phyloP scores from a whole-genome alignment of 2,797 vertebrate species.

The Danio choprae region DNA sequence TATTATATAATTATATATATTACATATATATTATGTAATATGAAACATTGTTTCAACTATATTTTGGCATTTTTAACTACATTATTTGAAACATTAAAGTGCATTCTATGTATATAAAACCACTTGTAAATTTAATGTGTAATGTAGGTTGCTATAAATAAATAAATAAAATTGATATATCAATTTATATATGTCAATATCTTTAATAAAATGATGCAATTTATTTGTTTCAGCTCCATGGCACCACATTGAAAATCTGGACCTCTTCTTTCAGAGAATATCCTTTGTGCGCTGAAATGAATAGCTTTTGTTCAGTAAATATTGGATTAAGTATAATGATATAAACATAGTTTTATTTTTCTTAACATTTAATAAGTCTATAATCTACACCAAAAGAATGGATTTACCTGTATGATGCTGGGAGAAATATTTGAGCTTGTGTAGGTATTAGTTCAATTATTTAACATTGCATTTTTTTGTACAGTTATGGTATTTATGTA shows the following conservation, averaged over 20 bases:
- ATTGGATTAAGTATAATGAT: neutral
- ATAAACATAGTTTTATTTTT: conserved; percentile 57
- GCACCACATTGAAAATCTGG: conserved; percentile 99
- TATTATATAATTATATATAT: no score
- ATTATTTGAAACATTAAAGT: no score
- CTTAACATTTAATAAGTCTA: conserved; percentile 90
- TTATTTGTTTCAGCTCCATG: conserved; percentile 85
- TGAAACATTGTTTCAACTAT: no score
- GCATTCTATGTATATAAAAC: no score
- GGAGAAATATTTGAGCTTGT: conserved; percentile 97
- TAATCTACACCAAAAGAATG: conserved; percentile 99
- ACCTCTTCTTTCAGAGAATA: conserved; percentile 99
- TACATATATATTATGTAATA: no score
- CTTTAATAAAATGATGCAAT: neutral
- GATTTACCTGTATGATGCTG: conserved; percentile 97
- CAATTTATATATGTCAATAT: no score
- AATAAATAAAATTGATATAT: no score
- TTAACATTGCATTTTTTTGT: neutral
- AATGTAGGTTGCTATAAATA: no score
- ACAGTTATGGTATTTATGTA: neutral
- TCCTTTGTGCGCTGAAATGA: conserved; percentile 80
- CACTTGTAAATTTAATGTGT: no score
- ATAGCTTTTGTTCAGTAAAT: neutral
- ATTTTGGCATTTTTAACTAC: no score
- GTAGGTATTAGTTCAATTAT: conserved; percentile 79